Base-by-base conservation (phyloP, 2,113 vertebrate genomes). In the Tupaia chinensis region DNA sequence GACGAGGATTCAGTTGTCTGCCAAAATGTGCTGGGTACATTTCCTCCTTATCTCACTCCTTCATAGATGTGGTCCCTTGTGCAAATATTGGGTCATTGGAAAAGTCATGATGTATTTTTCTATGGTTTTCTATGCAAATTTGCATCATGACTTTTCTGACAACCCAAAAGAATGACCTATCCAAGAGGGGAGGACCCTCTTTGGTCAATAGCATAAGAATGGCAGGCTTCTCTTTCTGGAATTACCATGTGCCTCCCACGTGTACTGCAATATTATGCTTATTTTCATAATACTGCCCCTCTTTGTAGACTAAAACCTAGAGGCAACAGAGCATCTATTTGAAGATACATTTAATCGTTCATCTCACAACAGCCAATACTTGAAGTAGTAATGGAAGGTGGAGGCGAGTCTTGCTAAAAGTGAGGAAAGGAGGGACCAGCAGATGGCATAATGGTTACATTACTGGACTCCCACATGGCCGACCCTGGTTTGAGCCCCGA, bases 231-330 rank as follows among this genome's bases (percentile, higher is more conserved):
- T 29, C 20, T 91, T 94, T 66, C 44, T 92, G 53, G 25, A 72
- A 68, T 61, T 80, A 70, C 61, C 65, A 85, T 79, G 54, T 58
- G 23, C 86, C 70, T 90, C 60, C 76, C 44, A 54, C 34, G 23
- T 85, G 14, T 66, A 25, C 72, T 63, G 17, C 25, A 73, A 16
- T 90, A 12, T 77, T 94, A 22, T 74, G 13, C 44, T 88, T 90
- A 80, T 86, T 84, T 88, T 92, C 65, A 76, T 83, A 77, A 54
- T 27, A n/a, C 58, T 80, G 7, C 58, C 34, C 20, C 25, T 16
- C 63, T 89, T 89, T 93, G 23, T 65, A 95, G 53, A 78, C 34
- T 34, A 65, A 94, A 96, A 68, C 16, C 27, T 32, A 93, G 65
- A 95, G 56, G 91, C 54, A 81, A 70, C 23, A 76, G 78, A 94